Evolutionary conservation across 2,113 vertebrate genomes (phyloP), one percentile per base, ranked within the genome.

Genomic region (Ailurus styani): DNA sequence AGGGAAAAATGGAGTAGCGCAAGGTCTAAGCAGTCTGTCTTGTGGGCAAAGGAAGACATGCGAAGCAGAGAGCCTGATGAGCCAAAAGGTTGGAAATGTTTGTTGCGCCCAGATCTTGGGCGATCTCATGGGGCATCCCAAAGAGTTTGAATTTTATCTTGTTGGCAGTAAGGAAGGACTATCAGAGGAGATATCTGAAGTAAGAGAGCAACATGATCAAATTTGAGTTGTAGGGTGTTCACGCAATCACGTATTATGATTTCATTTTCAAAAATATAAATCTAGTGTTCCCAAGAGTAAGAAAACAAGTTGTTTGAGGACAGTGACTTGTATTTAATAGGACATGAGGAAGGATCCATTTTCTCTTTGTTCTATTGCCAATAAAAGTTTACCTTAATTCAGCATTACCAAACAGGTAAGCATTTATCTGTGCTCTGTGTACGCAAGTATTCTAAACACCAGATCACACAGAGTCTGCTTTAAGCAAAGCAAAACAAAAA

Each of bases 191-290:
- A 47, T 9, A 70, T 93, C 52, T 78, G 55, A 88, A 68, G 64
- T 87, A 42, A 73, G 42, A 52, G 29, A 94, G 47, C 15, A 64
- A 62, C 20, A 70, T 27, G 14, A 90, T n/a, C 60, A 87, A 82
- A 92, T 75, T 18, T 62, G 60, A 93, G 34, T 87, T 93, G 64
- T 37, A 54, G 8, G 42, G 25, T 93, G 17, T 90, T 90, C 60
- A 90, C 21, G 45, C 3, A 55, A 83, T 91, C 29, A 62, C 37
- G 6, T 64, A 64, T 77, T 94, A 57, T 54, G 90, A 89, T 54
- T 93, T n/a, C 87, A 83, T 60, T 97, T 86, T 95, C 34, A 85
- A 86, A 95, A 89, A 85, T 86, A 88, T 37, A 82, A 21, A 50
- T 85, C 17, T 52, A 68, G 62, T 64, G 42, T 94, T 94, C 25